Conservation (phyloP, 2,888 invertebrate genomes). For the Microctonus brassicae region DNA sequence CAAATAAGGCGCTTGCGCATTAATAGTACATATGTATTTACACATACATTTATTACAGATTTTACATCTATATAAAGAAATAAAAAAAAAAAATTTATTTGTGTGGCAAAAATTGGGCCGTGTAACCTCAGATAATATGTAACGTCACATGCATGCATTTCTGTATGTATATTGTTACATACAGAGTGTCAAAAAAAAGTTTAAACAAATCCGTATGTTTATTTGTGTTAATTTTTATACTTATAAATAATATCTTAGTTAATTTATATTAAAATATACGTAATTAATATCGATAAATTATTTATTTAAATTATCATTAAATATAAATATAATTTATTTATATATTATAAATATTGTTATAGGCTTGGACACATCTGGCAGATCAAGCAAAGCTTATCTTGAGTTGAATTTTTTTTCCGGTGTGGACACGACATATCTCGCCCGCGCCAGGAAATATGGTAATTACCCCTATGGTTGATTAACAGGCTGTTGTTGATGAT, state of each 20-base stretch:
- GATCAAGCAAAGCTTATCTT: slow-evolving; percentile 24
- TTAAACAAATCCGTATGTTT: background rate
- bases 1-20: background rate
- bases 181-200: background rate
- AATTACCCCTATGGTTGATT: slow-evolving; percentile 60
- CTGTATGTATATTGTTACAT: background rate
- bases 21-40: background rate
- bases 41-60: background rate
- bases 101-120: background rate
- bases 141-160: background rate
- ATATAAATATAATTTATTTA: background rate
- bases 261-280: background rate
- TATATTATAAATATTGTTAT: background rate
- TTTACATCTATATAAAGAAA: background rate
- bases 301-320: background rate
- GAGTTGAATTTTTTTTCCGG: slow-evolving; percentile 41
- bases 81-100: background rate
- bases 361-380: slow-evolving; percentile 5
- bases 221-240: background rate
- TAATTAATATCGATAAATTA: too few relatives aligned
- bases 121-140: background rate
- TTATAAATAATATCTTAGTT: background rate
- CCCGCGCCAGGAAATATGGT: slow-evolving; percentile 58
- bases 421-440: slow-evolving; percentile 35
- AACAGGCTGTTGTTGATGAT: slow-evolving; percentile 51